Conservation (phyloP, 2,113 vertebrate genomes). For the Formicarius rufipectus region DNA sequence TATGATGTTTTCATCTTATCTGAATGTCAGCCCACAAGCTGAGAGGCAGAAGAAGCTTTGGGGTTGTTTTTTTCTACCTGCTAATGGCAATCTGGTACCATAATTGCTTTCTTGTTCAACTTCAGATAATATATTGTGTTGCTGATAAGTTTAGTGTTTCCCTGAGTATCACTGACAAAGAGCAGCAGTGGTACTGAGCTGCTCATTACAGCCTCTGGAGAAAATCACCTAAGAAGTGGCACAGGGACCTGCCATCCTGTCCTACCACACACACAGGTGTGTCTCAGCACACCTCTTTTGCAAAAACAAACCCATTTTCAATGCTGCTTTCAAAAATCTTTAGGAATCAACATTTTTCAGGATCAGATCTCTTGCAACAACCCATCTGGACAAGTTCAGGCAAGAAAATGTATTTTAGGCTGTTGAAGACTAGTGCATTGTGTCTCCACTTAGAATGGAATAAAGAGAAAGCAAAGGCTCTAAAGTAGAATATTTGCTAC, state of each 20-base stretch:
- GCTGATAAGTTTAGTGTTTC: neutral
- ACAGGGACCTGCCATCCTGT: neutral
- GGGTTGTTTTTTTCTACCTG: neutral
- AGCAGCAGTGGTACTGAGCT: neutral
- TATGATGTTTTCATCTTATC: neutral
- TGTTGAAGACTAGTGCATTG: neutral
- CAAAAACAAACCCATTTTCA: neutral
- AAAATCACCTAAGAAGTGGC: neutral
- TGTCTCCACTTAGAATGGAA: neutral
- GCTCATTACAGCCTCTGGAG: neutral
- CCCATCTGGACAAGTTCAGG: neutral
- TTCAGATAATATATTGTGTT: neutral
- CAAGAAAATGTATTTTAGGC: neutral
- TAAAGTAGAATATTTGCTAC: neutral
- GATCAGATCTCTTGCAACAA: neutral
- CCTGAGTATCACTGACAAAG: neutral
- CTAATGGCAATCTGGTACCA: neutral
- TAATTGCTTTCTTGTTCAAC: slow-evolving; percentile 13
- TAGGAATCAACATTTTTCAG: neutral
- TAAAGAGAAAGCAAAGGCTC: neutral
- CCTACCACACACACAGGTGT: neutral
- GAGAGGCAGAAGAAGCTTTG: neutral
- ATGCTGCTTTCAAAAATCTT: neutral
- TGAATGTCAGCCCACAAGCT: neutral
- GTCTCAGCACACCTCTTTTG: neutral